Conservation (phyloP, 2,888 invertebrate species). For the Chrysodeixis includens region DNA sequence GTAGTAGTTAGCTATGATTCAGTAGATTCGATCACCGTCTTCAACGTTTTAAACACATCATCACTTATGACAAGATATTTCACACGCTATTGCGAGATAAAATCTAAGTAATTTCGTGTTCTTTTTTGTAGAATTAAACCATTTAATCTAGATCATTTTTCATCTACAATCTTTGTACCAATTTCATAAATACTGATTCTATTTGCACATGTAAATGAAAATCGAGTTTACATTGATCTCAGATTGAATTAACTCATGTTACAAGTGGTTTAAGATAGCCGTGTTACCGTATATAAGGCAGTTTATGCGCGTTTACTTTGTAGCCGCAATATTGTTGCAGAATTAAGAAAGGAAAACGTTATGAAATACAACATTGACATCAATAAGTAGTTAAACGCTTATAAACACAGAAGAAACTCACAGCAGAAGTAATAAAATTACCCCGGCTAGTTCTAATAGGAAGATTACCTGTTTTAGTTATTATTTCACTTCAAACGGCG, state of each 20-base stretch:
- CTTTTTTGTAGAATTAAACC: neutral
- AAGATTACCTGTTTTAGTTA: no score
- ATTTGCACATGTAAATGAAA: neutral
- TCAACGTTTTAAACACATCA: no score
- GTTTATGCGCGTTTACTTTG: neutral
- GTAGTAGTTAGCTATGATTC: no score
- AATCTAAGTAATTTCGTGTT: neutral
- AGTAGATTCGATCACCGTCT: no score
- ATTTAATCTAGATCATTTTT: neutral
- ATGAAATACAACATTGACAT: no score
- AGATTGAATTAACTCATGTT: neutral
- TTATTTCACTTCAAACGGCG: no score
- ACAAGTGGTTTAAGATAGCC: neutral
- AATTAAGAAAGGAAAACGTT: no score
- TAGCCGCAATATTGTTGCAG: neutral
- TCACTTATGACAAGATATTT: neutral
- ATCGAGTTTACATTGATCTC: neutral
- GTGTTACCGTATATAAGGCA: neutral
- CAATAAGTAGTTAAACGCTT: no score
- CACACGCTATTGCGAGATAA: no score
- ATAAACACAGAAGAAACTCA: no score
- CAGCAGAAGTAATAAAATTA: no score
- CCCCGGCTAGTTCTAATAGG: no score
- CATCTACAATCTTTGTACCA: neutral
- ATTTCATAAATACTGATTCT: neutral